Conservation (phyloP, 2,113 vertebrate genomes). For the Poicephalus meyeri region DNA sequence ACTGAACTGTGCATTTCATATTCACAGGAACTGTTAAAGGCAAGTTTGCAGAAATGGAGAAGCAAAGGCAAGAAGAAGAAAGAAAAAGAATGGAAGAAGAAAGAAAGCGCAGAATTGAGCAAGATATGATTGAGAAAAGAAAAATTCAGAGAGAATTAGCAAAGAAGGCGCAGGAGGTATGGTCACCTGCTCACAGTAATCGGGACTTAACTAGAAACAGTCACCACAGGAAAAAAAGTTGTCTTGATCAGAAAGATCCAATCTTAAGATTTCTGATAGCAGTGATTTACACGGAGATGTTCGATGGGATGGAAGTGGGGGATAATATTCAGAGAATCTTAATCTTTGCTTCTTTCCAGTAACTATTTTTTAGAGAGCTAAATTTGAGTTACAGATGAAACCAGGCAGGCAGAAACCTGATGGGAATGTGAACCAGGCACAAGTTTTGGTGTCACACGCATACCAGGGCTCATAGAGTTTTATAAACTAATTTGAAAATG, state of each 20-base stretch:
- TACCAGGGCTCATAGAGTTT: neutral
- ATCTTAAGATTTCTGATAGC: neutral
- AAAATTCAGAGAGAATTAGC: conserved; percentile 95
- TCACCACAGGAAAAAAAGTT: neutral
- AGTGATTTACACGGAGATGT: neutral
- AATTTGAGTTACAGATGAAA: neutral
- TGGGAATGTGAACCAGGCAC: neutral
- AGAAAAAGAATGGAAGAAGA: conserved; percentile 90
- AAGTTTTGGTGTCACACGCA: neutral
- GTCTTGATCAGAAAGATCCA: neutral
- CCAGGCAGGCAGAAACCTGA: neutral
- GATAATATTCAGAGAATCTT: neutral
- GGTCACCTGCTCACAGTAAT: neutral
- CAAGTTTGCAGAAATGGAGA: conserved; percentile 98
- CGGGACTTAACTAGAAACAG: neutral
- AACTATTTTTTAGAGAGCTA: neutral
- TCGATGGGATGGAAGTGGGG: neutral
- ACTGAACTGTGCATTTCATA: neutral
- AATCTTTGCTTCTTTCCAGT: neutral
- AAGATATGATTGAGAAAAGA: conserved; percentile 92
- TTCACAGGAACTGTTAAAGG: conserved; percentile 94
- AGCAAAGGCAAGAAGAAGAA: conserved; percentile 90
- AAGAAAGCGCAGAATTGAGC: conserved; percentile 87
- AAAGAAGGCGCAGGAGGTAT: conserved; percentile 89
- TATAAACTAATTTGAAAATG: neutral